These are phyloP conservation scores for Drosophila kurseongensis DNA, from an alignment of 1,140 invertebrate species.

Conservation along the genomic window DNA sequence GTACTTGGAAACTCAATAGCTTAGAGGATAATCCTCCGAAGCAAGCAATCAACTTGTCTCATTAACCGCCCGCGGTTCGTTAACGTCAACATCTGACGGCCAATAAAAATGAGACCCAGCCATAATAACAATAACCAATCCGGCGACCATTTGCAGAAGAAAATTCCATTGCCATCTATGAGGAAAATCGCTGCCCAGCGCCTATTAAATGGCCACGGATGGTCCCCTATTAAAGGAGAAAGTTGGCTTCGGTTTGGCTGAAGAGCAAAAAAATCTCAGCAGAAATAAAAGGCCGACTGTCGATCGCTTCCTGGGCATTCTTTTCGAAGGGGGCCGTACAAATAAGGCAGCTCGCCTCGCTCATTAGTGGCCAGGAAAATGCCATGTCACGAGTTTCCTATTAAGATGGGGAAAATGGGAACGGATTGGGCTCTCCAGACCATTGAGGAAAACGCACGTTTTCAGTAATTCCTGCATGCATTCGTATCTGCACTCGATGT, in stretches of 20 bases:
- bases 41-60: slow-evolving; percentile 34
- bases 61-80: slow-evolving; percentile 46
- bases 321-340: slow-evolving; percentile 30
- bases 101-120: slow-evolving; percentile 40
- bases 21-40: slow-evolving; percentile 19
- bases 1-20: not conserved
- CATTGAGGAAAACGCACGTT: slow-evolving; percentile 56
- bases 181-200: slow-evolving; percentile 39
- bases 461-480: slow-evolving; percentile 11
- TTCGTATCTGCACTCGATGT: slow-evolving; percentile 8
- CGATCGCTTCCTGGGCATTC: slow-evolving; percentile 45
- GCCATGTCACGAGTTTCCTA: slow-evolving; percentile 69
- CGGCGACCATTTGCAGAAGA: slow-evolving; percentile 30
- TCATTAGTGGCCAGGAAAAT: slow-evolving; percentile 71
- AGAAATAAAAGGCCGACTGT: slow-evolving; percentile 30
- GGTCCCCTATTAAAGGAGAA: slow-evolving; percentile 63
- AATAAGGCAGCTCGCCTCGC: slow-evolving; percentile 56
- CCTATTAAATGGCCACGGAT: slow-evolving; percentile 54
- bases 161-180: slow-evolving; percentile 38
- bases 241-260: slow-evolving; percentile 30
- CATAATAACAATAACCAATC: slow-evolving; percentile 54
- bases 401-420: slow-evolving; percentile 41
- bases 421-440: slow-evolving; percentile 12
- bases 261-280: slow-evolving; percentile 26
- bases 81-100: slow-evolving; percentile 16